phyloP scores from a whole-genome alignment of 37 sponge, comb jelly and placozoan genomes.

The Halisarca cf. caerulea region DNA sequence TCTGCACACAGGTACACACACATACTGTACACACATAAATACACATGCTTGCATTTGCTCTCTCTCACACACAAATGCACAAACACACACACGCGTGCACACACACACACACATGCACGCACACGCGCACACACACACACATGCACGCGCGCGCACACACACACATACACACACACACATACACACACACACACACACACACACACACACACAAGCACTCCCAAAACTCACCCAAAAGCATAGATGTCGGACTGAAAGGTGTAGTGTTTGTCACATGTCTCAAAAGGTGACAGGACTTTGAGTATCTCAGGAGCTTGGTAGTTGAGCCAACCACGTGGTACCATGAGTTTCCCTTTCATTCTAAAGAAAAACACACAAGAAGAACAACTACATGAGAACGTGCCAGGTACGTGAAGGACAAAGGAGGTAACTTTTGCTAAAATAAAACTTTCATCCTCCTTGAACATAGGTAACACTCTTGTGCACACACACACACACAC shows the following conservation, averaged over 20 bases:
- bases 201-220: constrained; percentile 34
- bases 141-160: not conserved
- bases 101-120: not conserved
- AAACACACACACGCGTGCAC: not conserved
- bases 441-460: too few species aligned
- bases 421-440: too few species aligned
- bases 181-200: not conserved
- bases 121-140: not conserved
- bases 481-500: not conserved
- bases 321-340: constrained; percentile 72
- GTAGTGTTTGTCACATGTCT: constrained; percentile 30
- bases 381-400: too few species aligned
- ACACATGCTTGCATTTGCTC: too few species aligned
- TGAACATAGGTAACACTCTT: not conserved
- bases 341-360: constrained; percentile 18
- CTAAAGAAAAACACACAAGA: too few species aligned
- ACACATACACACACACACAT: not conserved
- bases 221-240: constrained; percentile 83
- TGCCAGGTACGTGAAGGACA: too few species aligned
- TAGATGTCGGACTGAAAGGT: constrained; percentile 70
- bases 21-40: not conserved
- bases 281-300: constrained; percentile 36
- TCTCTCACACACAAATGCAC: not conserved
- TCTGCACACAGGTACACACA: not conserved
- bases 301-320: constrained; percentile 91